Conservation (phyloP, 1,140 invertebrate genomes). For the Lepidotrigona ventralis region DNA sequence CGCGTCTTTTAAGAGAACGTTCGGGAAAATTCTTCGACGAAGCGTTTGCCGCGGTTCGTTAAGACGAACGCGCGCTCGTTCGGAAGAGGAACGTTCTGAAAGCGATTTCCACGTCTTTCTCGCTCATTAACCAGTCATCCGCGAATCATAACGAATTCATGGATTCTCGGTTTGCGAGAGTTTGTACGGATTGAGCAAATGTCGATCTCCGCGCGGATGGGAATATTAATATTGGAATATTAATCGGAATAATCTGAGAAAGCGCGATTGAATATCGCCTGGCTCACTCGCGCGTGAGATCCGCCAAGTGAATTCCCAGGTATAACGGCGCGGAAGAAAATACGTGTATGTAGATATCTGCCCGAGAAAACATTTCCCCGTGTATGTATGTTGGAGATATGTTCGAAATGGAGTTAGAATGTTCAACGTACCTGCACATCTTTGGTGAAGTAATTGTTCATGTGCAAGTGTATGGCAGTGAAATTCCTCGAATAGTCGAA, state of each 20-base stretch:
- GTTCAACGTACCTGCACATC: slow-evolving; percentile 82
- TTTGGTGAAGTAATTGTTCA: slow-evolving; percentile 84
- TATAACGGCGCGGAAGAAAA: not conserved
- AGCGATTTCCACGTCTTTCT: not conserved
- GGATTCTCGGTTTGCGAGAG: not conserved
- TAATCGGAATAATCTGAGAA: slow-evolving; percentile 7
- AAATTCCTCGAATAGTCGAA: slow-evolving; percentile 90
- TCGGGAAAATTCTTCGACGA: no score
- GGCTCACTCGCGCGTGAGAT: not conserved
- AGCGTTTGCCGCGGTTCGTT: not conserved
- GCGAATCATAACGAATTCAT: slow-evolving; percentile 17
- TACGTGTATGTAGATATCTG: no score
- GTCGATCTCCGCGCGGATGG: not conserved
- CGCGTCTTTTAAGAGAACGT: not conserved
- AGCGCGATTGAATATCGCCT: slow-evolving; percentile 1
- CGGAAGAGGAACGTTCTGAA: not conserved
- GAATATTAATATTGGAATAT: slow-evolving; percentile 18
- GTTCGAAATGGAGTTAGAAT: not conserved
- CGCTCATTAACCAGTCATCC: not conserved
- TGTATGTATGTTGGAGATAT: not conserved
- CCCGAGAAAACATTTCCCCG: not conserved
- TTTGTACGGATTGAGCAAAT: slow-evolving; percentile 11
- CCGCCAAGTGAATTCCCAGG: not conserved
- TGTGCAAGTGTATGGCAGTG: slow-evolving; percentile 86
- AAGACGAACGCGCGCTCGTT: not conserved